Evolutionary conservation across 2,888 invertebrate genomes (phyloP).

Genomic region (Sympetrum striolatum): DNA sequence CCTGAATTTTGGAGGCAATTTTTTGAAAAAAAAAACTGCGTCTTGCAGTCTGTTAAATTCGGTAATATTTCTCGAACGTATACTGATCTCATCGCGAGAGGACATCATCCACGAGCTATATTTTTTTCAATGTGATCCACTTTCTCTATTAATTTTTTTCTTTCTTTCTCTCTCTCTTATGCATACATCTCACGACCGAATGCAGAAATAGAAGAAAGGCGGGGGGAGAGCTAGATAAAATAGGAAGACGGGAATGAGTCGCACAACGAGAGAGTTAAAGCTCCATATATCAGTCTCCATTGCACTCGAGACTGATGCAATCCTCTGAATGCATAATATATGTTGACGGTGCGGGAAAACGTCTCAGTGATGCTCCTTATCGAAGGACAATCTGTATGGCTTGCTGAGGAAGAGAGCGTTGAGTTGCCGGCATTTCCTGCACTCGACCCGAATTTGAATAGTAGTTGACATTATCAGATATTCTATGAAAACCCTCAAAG

Average conservation of each 20-base stretch:
- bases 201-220: not conserved
- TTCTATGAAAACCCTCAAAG: too few relatives aligned
- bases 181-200: not conserved
- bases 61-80: too few relatives aligned
- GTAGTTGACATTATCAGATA: too few relatives aligned
- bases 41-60: too few relatives aligned
- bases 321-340: not conserved
- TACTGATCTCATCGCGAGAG: not conserved
- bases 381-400: not conserved
- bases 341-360: not conserved
- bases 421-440: not conserved
- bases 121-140: not conserved
- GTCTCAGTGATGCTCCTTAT: not conserved
- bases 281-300: not conserved
- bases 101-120: not conserved
- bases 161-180: too few relatives aligned
- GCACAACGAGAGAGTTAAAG: not conserved
- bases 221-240: not conserved
- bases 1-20: too few relatives aligned
- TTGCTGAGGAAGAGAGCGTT: not conserved
- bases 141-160: too few relatives aligned
- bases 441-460: not conserved
- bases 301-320: not conserved
- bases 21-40: too few relatives aligned
- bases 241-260: not conserved